Conservation (phyloP, 2,888 invertebrate species). For the Callyntrura sp. region DNA sequence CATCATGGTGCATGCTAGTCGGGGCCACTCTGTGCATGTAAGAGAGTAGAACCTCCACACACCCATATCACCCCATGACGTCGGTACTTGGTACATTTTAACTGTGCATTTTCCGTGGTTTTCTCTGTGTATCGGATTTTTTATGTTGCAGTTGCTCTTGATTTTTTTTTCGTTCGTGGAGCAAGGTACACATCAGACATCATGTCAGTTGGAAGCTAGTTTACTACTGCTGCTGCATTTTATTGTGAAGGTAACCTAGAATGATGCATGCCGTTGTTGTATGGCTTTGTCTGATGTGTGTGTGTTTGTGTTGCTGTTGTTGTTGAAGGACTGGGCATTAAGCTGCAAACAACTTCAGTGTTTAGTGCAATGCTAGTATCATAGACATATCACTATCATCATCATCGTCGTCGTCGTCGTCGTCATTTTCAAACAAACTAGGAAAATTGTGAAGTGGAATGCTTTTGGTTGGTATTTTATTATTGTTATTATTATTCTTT, state of each 20-base stretch:
- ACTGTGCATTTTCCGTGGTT: background rate
- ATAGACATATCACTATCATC: background rate
- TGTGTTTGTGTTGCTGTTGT: background rate
- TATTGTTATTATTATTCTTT: background rate
- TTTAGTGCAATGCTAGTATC: too few relatives aligned
- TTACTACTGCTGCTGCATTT: slow-evolving; percentile 20
- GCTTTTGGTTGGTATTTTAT: background rate
- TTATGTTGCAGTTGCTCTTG: slow-evolving; percentile 5
- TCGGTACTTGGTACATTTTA: too few relatives aligned
- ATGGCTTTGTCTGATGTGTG: too few relatives aligned
- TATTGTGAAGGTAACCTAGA: background rate
- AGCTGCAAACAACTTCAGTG: background rate
- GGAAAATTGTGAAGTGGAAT: slow-evolving; percentile 7
- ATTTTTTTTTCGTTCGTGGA: background rate
- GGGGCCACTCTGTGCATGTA: too few relatives aligned
- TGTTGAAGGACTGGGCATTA: background rate
- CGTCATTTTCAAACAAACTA: too few relatives aligned
- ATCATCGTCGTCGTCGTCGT: too few relatives aligned
- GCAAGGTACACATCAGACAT: background rate
- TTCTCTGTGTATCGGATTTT: background rate
- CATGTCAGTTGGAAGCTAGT: too few relatives aligned
- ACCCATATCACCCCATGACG: slow-evolving; percentile 1
- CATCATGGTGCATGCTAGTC: background rate
- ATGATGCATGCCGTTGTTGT: too few relatives aligned
- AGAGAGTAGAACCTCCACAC: too few relatives aligned